Evolutionary conservation across 2,113 vertebrate species (phyloP).

Genomic region (Macquaria australasica): DNA sequence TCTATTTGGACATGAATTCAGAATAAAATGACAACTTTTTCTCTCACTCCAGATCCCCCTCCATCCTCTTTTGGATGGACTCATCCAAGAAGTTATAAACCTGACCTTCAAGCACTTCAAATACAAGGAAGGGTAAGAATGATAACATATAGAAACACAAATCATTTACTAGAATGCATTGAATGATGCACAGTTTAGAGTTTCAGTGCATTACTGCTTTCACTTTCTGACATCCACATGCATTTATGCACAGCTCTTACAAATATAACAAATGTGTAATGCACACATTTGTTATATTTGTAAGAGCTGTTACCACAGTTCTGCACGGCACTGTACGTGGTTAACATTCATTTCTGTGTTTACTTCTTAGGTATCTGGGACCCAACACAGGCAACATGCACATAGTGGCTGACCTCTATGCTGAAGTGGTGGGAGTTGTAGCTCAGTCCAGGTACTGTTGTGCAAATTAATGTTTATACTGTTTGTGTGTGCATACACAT

Average conservation of each 20-base stretch:
- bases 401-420: slow-evolving; percentile 98
- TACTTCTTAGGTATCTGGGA: slow-evolving; percentile 91
- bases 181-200: not conserved
- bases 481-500: not conserved
- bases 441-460: slow-evolving; percentile 93
- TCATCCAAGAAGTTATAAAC: slow-evolving; percentile 98
- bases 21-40: not conserved
- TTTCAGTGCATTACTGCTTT: not conserved
- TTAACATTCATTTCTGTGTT: slow-evolving; percentile 22
- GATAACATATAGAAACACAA: not conserved
- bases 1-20: not conserved
- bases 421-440: slow-evolving; percentile 96
- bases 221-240: not conserved
- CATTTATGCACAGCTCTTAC: not conserved
- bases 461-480: slow-evolving; percentile 11
- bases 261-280: not conserved
- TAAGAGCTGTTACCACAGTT: not conserved
- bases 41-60: slow-evolving; percentile 91
- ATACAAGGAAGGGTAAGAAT: slow-evolving; percentile 97
- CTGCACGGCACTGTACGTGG: not conserved
- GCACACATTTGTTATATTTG: too few species aligned
- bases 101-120: slow-evolving; percentile 99
- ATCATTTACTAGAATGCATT: not conserved
- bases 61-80: slow-evolving; percentile 96
- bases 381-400: slow-evolving; percentile 99